These are phyloP conservation scores for Oryzaephilus surinamensis DNA, from an alignment of 1,140 invertebrate genomes.

Conservation along the genomic window DNA sequence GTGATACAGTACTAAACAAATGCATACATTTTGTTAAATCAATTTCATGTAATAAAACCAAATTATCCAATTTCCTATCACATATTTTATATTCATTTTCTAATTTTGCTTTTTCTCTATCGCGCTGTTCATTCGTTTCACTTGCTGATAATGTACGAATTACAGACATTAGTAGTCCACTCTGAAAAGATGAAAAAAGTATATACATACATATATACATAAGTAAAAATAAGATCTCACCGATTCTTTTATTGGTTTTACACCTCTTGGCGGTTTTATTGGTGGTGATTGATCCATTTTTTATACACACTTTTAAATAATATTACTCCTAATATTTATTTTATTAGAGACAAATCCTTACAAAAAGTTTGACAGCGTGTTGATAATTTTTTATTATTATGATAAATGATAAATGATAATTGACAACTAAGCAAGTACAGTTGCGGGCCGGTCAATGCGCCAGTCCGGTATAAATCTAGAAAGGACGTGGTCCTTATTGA, in stretches of 20 bases:
- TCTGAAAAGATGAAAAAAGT: constrained; percentile 43
- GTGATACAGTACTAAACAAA: constrained; percentile 65
- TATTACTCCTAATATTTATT: too few species aligned
- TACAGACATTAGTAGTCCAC: constrained; percentile 83
- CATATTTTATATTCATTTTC: constrained; percentile 89
- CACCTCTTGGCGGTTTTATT: constrained; percentile 67
- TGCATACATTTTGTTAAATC: constrained; percentile 70
- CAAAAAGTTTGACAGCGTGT: too few species aligned
- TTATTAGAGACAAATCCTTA: too few species aligned
- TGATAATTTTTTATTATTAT: too few species aligned
- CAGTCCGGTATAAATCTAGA: too few species aligned
- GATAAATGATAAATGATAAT: too few species aligned
- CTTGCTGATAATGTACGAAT: constrained; percentile 84
- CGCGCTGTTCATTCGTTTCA: constrained; percentile 89
- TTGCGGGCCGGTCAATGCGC: too few species aligned
- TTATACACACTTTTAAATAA: too few species aligned
- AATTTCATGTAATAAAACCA: constrained; percentile 78
- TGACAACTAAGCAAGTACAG: too few species aligned
- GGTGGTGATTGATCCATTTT: constrained; percentile 43
- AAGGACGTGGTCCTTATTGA: too few species aligned
- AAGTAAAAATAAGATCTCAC: constrained; percentile 39
- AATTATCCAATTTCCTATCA: constrained; percentile 76
- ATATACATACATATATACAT: constrained; percentile 12
- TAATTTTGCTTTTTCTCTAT: constrained; percentile 85
- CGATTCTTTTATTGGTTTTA: constrained; percentile 72